Conservation (phyloP, 2,113 vertebrate species). For the Acanthisitta chloris region DNA sequence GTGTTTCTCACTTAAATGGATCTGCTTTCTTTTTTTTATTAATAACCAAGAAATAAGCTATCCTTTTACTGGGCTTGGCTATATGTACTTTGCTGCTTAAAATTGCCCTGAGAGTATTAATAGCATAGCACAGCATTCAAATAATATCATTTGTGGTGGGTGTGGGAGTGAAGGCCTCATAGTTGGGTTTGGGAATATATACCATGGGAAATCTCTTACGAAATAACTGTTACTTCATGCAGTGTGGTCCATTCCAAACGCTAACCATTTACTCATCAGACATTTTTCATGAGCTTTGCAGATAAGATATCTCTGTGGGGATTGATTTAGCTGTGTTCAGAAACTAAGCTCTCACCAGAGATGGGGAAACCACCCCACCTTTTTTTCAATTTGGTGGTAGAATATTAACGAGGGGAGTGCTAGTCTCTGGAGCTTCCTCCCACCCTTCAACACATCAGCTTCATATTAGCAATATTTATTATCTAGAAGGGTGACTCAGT, state of each 20-base stretch:
- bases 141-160: background rate
- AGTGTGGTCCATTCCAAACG: constrained; percentile 44
- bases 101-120: background rate
- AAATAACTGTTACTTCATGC: constrained; percentile 22
- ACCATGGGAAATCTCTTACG: constrained; percentile 29
- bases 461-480: constrained; percentile 35
- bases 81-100: background rate
- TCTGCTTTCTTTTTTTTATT: background rate
- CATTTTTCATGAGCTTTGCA: constrained; percentile 19
- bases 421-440: constrained; percentile 31
- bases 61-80: background rate
- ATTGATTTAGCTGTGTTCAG: background rate
- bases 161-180: background rate
- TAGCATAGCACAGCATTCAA: background rate
- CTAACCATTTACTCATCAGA: constrained; percentile 34
- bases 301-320: constrained; percentile 31
- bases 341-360: background rate
- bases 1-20: background rate
- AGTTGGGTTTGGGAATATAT: background rate
- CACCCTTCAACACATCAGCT: constrained; percentile 44
- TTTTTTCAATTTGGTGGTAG: background rate
- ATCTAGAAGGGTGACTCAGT: constrained; percentile 34
- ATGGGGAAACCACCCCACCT: background rate
- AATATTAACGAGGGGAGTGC: constrained; percentile 3
- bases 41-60: background rate